A percentile compares a stretch with the other conserved stretches of the same genome.
Evolutionary conservation across 1,140 invertebrate species (phyloP).

Genomic region (Phymorhynchus buccinoides): DNA sequence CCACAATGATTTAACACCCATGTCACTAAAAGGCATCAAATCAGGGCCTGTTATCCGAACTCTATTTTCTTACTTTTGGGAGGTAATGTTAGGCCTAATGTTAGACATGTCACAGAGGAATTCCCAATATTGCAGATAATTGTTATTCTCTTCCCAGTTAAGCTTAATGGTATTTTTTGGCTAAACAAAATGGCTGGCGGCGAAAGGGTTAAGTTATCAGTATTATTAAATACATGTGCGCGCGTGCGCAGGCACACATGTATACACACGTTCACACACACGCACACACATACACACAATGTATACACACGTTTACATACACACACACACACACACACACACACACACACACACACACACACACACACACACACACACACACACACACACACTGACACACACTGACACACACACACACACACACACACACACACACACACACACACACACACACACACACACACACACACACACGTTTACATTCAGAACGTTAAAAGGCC

Average conservation of each 20-base stretch:
- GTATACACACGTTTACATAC: not conserved
- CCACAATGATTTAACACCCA: no score
- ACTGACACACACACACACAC: not conserved
- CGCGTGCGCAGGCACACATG: not conserved
- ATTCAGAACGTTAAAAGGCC: not conserved
- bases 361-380: slow-evolving; percentile 9
- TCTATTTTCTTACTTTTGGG: no score
- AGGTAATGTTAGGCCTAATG: no score
- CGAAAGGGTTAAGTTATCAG: no score
- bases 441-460: not conserved
- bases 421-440: slow-evolving; percentile 23
- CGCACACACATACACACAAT: not conserved
- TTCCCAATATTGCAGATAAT: no score
- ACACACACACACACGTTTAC: slow-evolving; percentile 7
- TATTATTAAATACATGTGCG: not conserved
- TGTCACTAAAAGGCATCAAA: no score
- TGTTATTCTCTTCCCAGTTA: no score
- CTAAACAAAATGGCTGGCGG: no score
- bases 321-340: not conserved
- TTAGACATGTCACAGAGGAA: no score
- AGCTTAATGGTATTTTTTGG: no score
- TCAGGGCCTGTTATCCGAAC: no score
- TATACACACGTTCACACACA: not conserved
- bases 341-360: slow-evolving; percentile 6
- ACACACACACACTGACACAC: not conserved